phyloP scores from a whole-genome alignment of 2,888 invertebrate species.

The Morpho achilles region DNA sequence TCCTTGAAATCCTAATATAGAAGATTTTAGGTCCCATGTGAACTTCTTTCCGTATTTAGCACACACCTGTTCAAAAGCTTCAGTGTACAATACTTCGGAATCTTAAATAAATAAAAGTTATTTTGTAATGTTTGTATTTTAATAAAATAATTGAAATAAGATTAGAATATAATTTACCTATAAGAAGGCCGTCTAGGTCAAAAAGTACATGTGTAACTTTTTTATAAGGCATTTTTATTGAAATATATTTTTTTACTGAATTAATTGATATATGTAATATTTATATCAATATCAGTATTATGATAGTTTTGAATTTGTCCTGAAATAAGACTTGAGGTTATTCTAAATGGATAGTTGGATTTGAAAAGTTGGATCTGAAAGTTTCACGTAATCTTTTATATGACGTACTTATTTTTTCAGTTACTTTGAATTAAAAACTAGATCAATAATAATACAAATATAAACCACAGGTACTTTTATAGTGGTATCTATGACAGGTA shows the following conservation, averaged over 20 bases:
- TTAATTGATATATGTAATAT: too few species aligned
- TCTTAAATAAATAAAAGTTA: constrained; percentile 74
- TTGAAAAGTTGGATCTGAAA: too few species aligned
- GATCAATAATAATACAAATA: too few species aligned
- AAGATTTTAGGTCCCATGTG: constrained; percentile 88
- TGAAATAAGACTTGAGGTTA: too few species aligned
- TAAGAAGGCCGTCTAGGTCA: constrained; percentile 79
- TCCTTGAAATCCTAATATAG: constrained; percentile 84
- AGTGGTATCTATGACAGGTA: too few species aligned
- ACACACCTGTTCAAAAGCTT: constrained; percentile 83
- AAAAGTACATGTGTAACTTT: constrained; percentile 80
- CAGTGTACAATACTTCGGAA: constrained; percentile 88
- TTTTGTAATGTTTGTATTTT: background rate
- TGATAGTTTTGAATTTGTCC: too few species aligned
- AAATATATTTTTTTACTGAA: constrained; percentile 6
- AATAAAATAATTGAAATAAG: background rate
- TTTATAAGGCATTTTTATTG: constrained; percentile 45
- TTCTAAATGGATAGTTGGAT: too few species aligned
- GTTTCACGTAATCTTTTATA: too few species aligned
- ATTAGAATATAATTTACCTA: constrained; percentile 51
- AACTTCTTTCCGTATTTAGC: constrained; percentile 85
- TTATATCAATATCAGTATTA: too few species aligned
- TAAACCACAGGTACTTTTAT: too few species aligned
- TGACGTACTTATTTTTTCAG: too few species aligned
- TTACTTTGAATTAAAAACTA: too few species aligned